phyloP scores from a whole-genome alignment of 2,113 vertebrate species.

The Hemicordylus capensis region DNA sequence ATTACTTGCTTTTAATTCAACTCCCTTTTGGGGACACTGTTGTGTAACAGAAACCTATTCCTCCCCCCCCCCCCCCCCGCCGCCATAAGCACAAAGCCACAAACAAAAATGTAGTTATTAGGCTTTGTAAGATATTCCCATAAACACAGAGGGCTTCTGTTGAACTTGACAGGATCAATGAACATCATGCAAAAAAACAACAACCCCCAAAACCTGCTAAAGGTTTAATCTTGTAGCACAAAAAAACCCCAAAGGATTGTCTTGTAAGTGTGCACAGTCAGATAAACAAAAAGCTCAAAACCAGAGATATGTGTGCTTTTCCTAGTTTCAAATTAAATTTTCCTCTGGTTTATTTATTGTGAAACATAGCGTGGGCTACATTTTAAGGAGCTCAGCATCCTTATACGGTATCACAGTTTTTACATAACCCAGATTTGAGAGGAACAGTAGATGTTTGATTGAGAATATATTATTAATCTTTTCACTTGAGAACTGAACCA shows the following conservation, averaged over 20 bases:
- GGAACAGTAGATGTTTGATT: conserved; percentile 56
- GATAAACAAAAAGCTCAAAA: conserved; percentile 70
- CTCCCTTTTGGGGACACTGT: neutral
- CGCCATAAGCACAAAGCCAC: neutral
- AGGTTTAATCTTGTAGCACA: conserved; percentile 63
- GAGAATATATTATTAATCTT: conserved; percentile 69
- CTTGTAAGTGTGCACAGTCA: conserved; percentile 56
- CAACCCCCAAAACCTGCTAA: conserved; percentile 65
- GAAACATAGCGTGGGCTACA: conserved; percentile 60
- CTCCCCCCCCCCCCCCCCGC: too few relatives aligned
- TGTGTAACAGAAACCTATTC: neutral
- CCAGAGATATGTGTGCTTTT: conserved; percentile 45
- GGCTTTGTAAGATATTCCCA: neutral
- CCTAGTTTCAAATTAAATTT: conserved; percentile 58
- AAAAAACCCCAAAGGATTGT: conserved; percentile 60
- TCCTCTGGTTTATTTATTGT: conserved; percentile 68
- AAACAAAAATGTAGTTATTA: neutral
- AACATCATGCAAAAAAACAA: conserved; percentile 46
- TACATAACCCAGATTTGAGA: conserved; percentile 63
- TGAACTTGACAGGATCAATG: conserved; percentile 47
- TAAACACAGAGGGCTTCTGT: conserved; percentile 9
- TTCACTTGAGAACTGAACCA: conserved; percentile 65
- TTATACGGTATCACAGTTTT: conserved; percentile 57
- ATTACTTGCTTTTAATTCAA: too few relatives aligned
- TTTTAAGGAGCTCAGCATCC: conserved; percentile 57